phyloP scores from a whole-genome alignment of 2,797 vertebrate genomes.

The Apodemus agrarius region DNA sequence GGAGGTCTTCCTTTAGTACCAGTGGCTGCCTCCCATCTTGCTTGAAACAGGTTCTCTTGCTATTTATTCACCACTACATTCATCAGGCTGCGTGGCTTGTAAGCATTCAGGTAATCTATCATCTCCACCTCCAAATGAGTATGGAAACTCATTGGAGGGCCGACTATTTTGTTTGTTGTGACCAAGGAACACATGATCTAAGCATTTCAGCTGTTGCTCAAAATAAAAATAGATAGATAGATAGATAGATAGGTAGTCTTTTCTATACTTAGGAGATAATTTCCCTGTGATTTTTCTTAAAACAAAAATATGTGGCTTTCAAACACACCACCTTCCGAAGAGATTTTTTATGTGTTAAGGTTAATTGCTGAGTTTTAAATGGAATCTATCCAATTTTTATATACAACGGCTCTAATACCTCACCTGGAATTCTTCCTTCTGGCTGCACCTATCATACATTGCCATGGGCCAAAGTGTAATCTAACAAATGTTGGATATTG shows the following conservation, averaged over 20 bases:
- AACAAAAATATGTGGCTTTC: neutral
- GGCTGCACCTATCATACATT: neutral
- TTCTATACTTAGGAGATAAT: neutral
- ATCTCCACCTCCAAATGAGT: neutral
- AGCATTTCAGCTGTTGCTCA: neutral
- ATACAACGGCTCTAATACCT: neutral
- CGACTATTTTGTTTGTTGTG: neutral
- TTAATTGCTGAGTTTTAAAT: neutral
- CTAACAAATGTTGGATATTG: neutral
- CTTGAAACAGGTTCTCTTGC: neutral
- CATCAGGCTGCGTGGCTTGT: too few relatives aligned
- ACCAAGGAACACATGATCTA: neutral
- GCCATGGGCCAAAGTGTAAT: neutral
- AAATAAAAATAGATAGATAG: too few relatives aligned
- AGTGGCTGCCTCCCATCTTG: neutral
- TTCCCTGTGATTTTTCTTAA: neutral
- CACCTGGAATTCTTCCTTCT: neutral
- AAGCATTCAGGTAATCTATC: neutral
- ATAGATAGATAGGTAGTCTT: neutral
- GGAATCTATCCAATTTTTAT: neutral
- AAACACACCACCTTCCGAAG: neutral
- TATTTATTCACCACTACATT: too few relatives aligned
- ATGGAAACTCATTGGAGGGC: neutral
- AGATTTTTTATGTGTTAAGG: neutral
- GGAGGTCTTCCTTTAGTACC: too few relatives aligned